A percentile compares a stretch with the other conserved stretches of the same genome.
phyloP scores from a whole-genome alignment of 2,888 invertebrate genomes.

The Busseola fusca region DNA sequence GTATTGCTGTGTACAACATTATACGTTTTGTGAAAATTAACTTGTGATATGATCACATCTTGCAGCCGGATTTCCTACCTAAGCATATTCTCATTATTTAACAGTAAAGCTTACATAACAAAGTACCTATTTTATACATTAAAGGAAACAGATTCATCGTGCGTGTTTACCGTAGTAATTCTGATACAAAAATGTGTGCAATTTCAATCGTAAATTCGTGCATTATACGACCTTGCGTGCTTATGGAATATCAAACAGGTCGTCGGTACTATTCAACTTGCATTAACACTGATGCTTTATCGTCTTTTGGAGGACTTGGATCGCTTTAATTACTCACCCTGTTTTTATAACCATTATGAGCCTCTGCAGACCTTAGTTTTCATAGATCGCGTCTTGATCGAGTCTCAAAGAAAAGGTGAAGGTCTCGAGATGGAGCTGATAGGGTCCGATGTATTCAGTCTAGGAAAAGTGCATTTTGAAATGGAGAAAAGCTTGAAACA shows the following conservation, averaged over 20 bases:
- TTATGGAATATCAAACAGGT: slow-evolving; percentile 51
- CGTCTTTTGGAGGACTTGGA: neutral
- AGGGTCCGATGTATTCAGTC: neutral
- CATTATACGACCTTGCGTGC: slow-evolving; percentile 55
- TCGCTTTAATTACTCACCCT: neutral
- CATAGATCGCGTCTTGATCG: neutral
- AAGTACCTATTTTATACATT: slow-evolving; percentile 9
- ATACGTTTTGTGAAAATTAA: neutral
- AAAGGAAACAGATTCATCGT: slow-evolving; percentile 51
- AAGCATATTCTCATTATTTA: slow-evolving; percentile 4
- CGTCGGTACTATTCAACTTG: slow-evolving; percentile 2
- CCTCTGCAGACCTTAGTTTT: neutral
- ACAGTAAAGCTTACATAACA: slow-evolving; percentile 19
- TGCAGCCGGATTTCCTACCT: slow-evolving; percentile 29
- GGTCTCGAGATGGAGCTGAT: too few species aligned
- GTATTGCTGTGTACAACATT: neutral
- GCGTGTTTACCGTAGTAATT: slow-evolving; percentile 48
- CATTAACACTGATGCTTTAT: slow-evolving; percentile 4
- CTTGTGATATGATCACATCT: neutral
- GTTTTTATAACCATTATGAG: neutral
- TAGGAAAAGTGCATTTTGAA: neutral
- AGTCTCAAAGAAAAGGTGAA: neutral
- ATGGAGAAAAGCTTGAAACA: neutral
- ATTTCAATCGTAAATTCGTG: slow-evolving; percentile 52
- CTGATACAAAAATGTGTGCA: slow-evolving; percentile 47